A percentile compares a stretch with the other conserved stretches of the same genome.
Evolutionary conservation across 2,888 invertebrate genomes (phyloP).

Genomic region (Catocala sponsa): DNA sequence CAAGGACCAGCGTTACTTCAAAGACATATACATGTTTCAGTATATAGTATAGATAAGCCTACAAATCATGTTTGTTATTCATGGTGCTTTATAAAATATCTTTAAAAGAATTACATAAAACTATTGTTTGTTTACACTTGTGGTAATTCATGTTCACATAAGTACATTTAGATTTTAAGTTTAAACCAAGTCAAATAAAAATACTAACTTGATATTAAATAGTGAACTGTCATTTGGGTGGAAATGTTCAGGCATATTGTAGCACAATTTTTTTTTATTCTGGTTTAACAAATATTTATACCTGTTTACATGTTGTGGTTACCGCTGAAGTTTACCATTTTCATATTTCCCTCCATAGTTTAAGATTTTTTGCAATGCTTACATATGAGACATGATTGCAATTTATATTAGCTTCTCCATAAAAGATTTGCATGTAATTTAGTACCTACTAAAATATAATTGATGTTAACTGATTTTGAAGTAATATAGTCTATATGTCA

Average conservation of each 20-base stretch:
- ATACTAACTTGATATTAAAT: too few species aligned
- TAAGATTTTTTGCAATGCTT: conserved; percentile 4
- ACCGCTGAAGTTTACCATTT: conserved; percentile 26
- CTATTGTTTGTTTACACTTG: conserved; percentile 8
- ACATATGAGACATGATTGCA: too few species aligned
- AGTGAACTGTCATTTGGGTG: too few species aligned
- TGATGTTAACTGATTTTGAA: too few species aligned
- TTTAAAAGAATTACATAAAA: too few species aligned
- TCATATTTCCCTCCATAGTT: conserved; percentile 10
- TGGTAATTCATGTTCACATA: conserved; percentile 12
- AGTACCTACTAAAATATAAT: too few species aligned
- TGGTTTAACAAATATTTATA: neutral
- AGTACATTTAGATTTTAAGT: conserved; percentile 32
- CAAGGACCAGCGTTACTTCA: conserved; percentile 32
- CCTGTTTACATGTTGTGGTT: conserved; percentile 20
- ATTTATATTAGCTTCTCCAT: too few species aligned
- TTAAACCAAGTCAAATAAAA: too few species aligned
- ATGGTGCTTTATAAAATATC: conserved; percentile 30
- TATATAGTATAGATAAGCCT: conserved; percentile 12
- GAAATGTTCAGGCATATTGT: too few species aligned
- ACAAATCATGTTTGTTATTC: conserved; percentile 17
- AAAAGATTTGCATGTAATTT: too few species aligned
- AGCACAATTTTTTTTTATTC: too few species aligned
- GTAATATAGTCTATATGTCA: too few species aligned
- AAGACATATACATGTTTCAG: conserved; percentile 24